These are phyloP conservation scores for Oryzaephilus surinamensis DNA, from an alignment of 1,140 invertebrate species.

Conservation along the genomic window DNA sequence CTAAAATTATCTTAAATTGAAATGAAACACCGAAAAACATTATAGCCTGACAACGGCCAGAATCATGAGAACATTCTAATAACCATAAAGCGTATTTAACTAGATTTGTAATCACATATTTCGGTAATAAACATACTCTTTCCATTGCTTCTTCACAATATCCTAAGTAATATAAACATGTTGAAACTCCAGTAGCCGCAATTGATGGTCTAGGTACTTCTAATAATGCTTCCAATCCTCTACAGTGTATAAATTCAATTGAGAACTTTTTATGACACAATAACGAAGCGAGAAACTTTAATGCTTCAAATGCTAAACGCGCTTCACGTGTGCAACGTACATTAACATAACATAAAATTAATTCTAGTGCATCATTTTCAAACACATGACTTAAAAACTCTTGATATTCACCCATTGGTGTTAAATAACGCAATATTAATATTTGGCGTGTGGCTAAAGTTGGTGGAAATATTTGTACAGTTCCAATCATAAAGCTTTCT, in stretches of 20 bases:
- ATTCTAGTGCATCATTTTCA: constrained; percentile 71
- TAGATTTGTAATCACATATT: constrained; percentile 64
- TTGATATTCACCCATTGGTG: constrained; percentile 93
- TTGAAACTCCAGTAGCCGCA: constrained; percentile 89
- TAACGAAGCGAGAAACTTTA: constrained; percentile 85
- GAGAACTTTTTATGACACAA: constrained; percentile 97
- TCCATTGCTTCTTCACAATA: constrained; percentile 98
- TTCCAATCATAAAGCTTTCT: constrained; percentile 77
- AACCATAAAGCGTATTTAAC: constrained; percentile 88
- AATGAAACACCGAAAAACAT: constrained; percentile 96
- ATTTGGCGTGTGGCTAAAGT: constrained; percentile 80
- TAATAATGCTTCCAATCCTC: constrained; percentile 73
- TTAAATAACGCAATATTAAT: constrained; percentile 84
- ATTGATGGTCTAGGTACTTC: constrained; percentile 86
- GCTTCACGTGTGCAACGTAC: constrained; percentile 80
- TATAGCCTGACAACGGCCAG: constrained; percentile 87
- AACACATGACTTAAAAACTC: constrained; percentile 89
- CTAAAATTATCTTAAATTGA: constrained; percentile 80
- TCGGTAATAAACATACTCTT: constrained; percentile 75
- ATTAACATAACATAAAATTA: constrained; percentile 87
- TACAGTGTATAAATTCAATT: constrained; percentile 81
- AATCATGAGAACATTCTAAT: constrained; percentile 91
- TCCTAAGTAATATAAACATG: constrained; percentile 92
- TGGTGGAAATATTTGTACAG: constrained; percentile 71
- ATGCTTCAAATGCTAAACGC: constrained; percentile 85